Evolutionary conservation across 2,113 vertebrate species (phyloP).

Genomic region (Condylura cristata): DNA sequence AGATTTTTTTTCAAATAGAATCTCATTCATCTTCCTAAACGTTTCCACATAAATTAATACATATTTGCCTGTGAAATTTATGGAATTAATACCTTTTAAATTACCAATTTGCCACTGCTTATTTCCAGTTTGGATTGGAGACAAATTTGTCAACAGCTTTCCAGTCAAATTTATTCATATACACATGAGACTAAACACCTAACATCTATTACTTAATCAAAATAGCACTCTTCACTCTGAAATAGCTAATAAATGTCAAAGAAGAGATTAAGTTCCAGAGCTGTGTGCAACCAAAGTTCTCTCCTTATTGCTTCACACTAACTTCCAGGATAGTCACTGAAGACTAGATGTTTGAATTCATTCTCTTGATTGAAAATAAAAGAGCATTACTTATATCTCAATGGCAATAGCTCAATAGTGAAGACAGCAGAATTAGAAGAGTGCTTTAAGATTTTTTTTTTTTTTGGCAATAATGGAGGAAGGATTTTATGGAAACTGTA

Average conservation of each 20-base stretch:
- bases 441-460: neutral
- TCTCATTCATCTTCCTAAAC: conserved; percentile 76
- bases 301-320: neutral
- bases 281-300: neutral
- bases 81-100: conserved; percentile 70
- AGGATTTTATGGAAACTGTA: neutral
- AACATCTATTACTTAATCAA: conserved; percentile 19
- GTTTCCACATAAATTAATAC: conserved; percentile 75
- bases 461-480: neutral
- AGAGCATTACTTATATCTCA: neutral
- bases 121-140: conserved; percentile 35
- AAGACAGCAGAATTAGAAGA: too few relatives aligned
- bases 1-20: conserved; percentile 76
- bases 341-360: neutral
- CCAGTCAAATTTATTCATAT: conserved; percentile 62
- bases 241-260: conserved; percentile 38
- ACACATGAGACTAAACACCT: conserved; percentile 46
- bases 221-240: conserved; percentile 17
- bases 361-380: conserved; percentile 37
- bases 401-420: too few relatives aligned
- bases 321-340: neutral
- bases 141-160: conserved; percentile 67
- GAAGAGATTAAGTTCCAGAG: neutral
- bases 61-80: conserved; percentile 77
- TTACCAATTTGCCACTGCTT: conserved; percentile 47